Evolutionary conservation across 2,888 invertebrate genomes (phyloP), one percentile per base, ranked within the genome.

Genomic region (Phyllotreta striolata): DNA sequence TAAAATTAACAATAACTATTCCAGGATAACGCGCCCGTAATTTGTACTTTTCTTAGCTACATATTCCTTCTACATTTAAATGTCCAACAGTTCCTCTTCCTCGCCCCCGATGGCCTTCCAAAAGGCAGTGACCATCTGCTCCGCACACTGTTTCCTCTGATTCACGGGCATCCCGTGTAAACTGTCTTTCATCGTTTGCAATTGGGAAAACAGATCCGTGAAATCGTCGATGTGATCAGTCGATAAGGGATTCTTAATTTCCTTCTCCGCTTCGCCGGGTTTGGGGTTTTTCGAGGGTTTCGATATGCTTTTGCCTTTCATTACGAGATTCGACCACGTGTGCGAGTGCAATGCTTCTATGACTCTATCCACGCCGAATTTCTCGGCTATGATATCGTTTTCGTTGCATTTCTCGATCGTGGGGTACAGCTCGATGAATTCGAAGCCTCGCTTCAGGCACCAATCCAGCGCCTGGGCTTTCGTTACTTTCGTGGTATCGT

Each of bases 91-190:
- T 80, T 91, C 91, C 68, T 88, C 87, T 66, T 87, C 87, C 77
- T 89, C 88, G 12, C 90, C 90, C 12, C 90, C 90, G 74, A 91
- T 88, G 0, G 90, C 89, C 74, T 85, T 85, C 90, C 90, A 91
- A 78, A 91, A 91, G 10, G 88, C 87, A 66, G 88, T 84, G 0
- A 90, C 89, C 76, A 91, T 85, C 80, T 89, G 86, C 79, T 91
- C 91, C 4, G 91, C 91, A 76, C 88, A 89, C 55, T 85, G 84
- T 76, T 87, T 87, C 66, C 90, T 83, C 74, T 90, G 86, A 65
- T 85, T 86, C n/a, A 83, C 81, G 10, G 88, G 86, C 73, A 91
- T 76, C 8, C 84, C 83, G 62, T 85, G 84, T 8, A 89, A 87
- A 77, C 86, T 87, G 68, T 88, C 87, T 80, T 89, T 90, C 87